Evolutionary conservation across 1,140 invertebrate genomes (phyloP).

Genomic region (Hetaerina americana): DNA sequence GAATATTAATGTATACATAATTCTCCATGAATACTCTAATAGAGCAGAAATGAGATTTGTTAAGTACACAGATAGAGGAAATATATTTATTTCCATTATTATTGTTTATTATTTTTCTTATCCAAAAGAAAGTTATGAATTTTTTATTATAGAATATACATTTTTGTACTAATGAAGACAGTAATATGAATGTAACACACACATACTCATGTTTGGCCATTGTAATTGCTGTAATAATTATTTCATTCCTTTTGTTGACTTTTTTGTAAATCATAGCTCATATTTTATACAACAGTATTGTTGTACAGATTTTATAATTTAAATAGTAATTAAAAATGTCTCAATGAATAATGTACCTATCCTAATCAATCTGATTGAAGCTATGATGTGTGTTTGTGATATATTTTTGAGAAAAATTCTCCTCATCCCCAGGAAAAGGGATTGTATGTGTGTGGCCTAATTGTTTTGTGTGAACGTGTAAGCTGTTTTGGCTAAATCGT

Average conservation of each 20-base stretch:
- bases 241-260: neutral
- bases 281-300: neutral
- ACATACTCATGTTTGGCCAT: too few species aligned
- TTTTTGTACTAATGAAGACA: neutral
- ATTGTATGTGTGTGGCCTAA: neutral
- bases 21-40: neutral
- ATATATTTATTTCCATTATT: constrained; percentile 1
- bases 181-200: neutral
- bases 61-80: too few species aligned
- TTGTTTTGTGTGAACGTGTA: neutral
- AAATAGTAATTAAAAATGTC: neutral
- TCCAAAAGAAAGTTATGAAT: too few species aligned
- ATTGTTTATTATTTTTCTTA: too few species aligned
- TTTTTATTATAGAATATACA: too few species aligned
- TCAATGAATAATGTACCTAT: neutral
- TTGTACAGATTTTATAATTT: neutral
- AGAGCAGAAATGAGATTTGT: neutral
- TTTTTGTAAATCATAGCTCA: neutral
- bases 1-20: too few species aligned
- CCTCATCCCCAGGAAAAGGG: neutral
- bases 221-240: neutral
- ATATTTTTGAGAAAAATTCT: constrained; percentile 1
- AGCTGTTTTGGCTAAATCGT: neutral
- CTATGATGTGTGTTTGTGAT: neutral
- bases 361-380: neutral